A percentile compares a stretch with the other conserved stretches of the same genome.
Conservation (phyloP, 2,888 invertebrate species). For the Tetropium fuscum region DNA sequence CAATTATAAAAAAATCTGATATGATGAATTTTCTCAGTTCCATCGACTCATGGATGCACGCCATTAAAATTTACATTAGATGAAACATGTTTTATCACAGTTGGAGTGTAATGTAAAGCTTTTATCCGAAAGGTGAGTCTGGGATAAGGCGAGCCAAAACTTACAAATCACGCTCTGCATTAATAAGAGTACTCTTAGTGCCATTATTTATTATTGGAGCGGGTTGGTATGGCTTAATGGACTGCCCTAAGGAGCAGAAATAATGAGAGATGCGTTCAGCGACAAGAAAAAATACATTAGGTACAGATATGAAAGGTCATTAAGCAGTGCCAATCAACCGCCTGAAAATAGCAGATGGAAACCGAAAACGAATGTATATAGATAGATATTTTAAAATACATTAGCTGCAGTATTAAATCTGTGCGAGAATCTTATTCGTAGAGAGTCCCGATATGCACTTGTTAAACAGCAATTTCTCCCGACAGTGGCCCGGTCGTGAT, state of each 20-base stretch:
- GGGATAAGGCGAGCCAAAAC: neutral
- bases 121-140: conserved; percentile 10
- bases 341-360: neutral
- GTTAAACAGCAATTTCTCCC: conserved; percentile 3
- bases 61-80: conserved; percentile 7
- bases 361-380: too few relatives aligned
- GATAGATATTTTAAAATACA: too few relatives aligned
- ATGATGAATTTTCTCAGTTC: too few relatives aligned
- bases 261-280: neutral
- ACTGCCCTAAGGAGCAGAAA: neutral
- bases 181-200: neutral
- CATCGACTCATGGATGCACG: too few relatives aligned
- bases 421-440: neutral
- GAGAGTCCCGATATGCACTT: neutral
- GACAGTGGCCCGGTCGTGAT: conserved; percentile 28
- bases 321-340: neutral
- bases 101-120: conserved; percentile 6
- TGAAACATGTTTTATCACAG: conserved; percentile 6
- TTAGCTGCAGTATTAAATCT: too few relatives aligned
- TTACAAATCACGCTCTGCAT: conserved; percentile 10
- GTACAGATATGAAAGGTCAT: neutral
- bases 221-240: neutral
- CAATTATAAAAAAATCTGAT: too few relatives aligned
- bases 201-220: neutral
- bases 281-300: neutral